These are phyloP conservation scores for Etia nguti DNA, from an alignment of 2,113 vertebrate genomes.

Conservation along the genomic window DNA sequence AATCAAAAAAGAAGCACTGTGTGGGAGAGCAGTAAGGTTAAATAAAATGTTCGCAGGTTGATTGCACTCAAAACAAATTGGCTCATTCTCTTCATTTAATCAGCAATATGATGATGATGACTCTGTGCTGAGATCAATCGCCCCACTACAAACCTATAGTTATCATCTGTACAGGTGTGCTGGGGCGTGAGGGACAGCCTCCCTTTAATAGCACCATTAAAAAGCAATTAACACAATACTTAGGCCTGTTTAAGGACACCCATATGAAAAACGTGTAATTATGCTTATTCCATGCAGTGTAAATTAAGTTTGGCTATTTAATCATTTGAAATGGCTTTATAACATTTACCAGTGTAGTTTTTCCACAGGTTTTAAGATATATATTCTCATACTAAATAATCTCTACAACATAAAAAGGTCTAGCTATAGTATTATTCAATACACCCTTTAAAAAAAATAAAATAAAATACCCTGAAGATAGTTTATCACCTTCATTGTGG, in stretches of 20 bases:
- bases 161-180: slow-evolving; percentile 57
- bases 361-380: background rate
- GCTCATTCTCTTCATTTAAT: slow-evolving; percentile 31
- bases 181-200: slow-evolving; percentile 50
- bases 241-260: slow-evolving; percentile 43
- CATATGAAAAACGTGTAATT: background rate
- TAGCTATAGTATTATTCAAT: background rate
- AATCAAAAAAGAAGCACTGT: background rate
- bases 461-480: slow-evolving; percentile 1
- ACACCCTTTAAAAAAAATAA: background rate
- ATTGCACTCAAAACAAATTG: slow-evolving; percentile 23
- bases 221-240: slow-evolving; percentile 70
- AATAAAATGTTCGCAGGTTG: slow-evolving; percentile 2
- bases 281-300: background rate
- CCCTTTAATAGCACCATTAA: slow-evolving; percentile 74
- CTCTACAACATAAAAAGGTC: background rate
- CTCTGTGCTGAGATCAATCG: slow-evolving; percentile 21
- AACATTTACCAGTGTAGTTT: background rate
- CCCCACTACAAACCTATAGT: slow-evolving; percentile 13
- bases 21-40: background rate
- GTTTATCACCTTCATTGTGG: background rate
- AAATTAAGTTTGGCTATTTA: background rate
- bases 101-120: slow-evolving; percentile 50
- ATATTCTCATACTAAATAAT: background rate
- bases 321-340: background rate